Conservation (phyloP, 2,888 invertebrate genomes). For the Piscicola geometra region DNA sequence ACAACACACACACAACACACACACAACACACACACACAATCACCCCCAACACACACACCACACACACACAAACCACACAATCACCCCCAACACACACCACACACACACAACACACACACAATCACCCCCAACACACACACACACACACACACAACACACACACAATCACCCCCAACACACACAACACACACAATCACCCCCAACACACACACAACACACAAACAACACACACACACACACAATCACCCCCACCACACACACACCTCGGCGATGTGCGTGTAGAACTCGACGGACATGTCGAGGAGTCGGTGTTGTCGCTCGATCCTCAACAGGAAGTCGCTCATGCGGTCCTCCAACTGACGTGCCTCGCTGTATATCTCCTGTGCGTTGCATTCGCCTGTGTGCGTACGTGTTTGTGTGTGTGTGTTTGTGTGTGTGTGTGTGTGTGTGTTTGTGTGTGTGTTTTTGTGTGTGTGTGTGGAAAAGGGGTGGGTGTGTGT, state of each 20-base stretch:
- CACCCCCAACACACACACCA: neutral
- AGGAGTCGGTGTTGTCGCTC: constrained; percentile 81
- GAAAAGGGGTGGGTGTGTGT: constrained; percentile 69
- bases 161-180: neutral
- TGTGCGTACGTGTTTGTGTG: neutral
- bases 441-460: no score
- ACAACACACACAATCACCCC: constrained; percentile 1
- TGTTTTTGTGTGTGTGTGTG: constrained; percentile 70
- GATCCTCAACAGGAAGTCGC: constrained; percentile 85
- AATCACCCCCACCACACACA: neutral
- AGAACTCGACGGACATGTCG: constrained; percentile 87
- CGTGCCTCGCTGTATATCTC: constrained; percentile 91
- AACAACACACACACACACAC: neutral
- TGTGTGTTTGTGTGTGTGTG: neutral
- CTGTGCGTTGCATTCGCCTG: constrained; percentile 88
- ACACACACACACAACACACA: constrained; percentile 42
- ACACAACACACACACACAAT: neutral
- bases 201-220: neutral
- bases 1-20: neutral
- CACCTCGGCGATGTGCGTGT: constrained; percentile 87
- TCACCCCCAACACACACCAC: neutral
- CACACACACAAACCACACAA: constrained; percentile 42
- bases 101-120: neutral
- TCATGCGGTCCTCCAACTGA: constrained; percentile 86
- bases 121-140: constrained; percentile 2